Evolutionary conservation across 2,797 vertebrate species (phyloP), one percentile per base, ranked within the genome.

Genomic region (Eurystomus glaucurus): DNA sequence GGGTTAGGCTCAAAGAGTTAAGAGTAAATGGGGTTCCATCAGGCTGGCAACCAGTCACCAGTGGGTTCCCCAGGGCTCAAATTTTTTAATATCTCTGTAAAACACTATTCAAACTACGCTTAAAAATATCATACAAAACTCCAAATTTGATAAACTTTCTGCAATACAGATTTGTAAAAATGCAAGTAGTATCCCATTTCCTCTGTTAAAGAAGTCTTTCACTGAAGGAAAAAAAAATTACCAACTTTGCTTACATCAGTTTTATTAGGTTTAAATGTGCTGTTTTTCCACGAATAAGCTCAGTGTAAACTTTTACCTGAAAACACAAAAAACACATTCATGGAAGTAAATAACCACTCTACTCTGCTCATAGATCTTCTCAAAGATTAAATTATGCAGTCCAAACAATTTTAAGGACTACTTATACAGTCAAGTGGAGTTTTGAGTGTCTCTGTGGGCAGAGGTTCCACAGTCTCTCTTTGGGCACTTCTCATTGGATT

Each of bases 321-420:
- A 90, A 84, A 70, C 20, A 88, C 15, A 93, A 89, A 89, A 79
- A 31, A 68, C 29, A 80, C 62, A 80, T 89, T 94, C 13, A 75
- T 35, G 6, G 90, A 93, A 55, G 20, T 85, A 60, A 91, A 74
- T 41, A 90, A 70, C 45, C n/a, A 80, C 58, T 84, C 68, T 68
- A 58, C 31, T 77, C 43, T 68, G 81, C 31, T 68, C 64, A 23
- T 16, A 4, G 77, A 45, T 72, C 58, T 66, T 76, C 65, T 41
- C 33, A 48, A 80, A 85, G 51, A 92, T 46, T 50, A 87, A 94
- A 64, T 93, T 37, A 93, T 37, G 15, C 52, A 78, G 57, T 71
- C 52, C 60, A 91, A 95, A 92, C 77, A 93, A 84, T 78, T 87
- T 95, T 78, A 95, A 71, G 37, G 29, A 54, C 64, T 82, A 33